Conservation (phyloP, 2,888 invertebrate species). For the Cryptus armator region DNA sequence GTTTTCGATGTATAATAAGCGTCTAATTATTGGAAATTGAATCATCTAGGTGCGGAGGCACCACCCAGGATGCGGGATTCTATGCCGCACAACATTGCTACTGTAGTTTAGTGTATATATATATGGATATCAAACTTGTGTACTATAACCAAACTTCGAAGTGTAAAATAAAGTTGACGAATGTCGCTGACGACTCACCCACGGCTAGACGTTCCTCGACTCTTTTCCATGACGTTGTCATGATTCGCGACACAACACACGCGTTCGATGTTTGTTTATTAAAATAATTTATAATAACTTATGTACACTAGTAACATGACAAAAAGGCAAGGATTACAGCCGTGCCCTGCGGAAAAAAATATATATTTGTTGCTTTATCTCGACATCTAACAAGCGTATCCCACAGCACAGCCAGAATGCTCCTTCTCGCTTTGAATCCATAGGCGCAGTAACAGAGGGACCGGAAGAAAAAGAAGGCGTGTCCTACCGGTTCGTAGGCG, state of each 20-base stretch:
- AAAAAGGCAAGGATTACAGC: constrained; percentile 47
- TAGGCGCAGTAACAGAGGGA: constrained; percentile 43
- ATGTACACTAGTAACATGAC: constrained; percentile 77
- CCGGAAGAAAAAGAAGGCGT: constrained; percentile 14
- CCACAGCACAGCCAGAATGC: constrained; percentile 72
- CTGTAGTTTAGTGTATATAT: constrained; percentile 3
- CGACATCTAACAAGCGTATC: constrained; percentile 75
- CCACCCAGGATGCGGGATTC: constrained; percentile 80
- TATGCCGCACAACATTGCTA: constrained; percentile 27
- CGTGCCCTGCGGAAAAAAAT: constrained; percentile 68
- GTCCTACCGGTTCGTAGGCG: background rate
- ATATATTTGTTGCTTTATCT: constrained; percentile 72
- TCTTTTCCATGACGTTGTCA: constrained; percentile 73
- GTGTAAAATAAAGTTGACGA: constrained; percentile 39
- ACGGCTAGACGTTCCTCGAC: constrained; percentile 78
- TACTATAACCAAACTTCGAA: constrained; percentile 49
- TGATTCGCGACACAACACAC: constrained; percentile 39
- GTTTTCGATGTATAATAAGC: constrained; percentile 10
- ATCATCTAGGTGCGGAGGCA: constrained; percentile 70
- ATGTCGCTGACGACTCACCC: constrained; percentile 74
- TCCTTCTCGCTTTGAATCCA: constrained; percentile 43
- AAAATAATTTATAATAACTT: constrained; percentile 55
- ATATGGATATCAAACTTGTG: constrained; percentile 31
- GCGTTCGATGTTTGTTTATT: constrained; percentile 52
- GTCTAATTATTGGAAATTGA: constrained; percentile 30